Evolutionary conservation across 2,888 invertebrate genomes (phyloP), one percentile per base, ranked within the genome.

Genomic region (Torymus aiolomorphi): DNA sequence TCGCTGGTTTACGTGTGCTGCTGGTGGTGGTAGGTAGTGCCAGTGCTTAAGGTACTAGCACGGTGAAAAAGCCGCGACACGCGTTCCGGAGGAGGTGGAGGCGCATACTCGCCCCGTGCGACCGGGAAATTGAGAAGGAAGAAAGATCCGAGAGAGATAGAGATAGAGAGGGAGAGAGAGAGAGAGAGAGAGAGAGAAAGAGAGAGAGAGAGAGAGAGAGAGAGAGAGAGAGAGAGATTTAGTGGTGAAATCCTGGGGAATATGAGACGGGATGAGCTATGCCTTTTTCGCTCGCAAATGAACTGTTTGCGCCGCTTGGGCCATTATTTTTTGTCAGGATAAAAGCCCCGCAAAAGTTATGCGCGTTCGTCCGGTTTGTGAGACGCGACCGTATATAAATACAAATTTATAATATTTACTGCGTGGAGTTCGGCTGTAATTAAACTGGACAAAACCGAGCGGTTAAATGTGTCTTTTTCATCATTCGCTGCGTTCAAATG

Each of bases 211-310:
- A 20, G 20, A 20, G 20, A 20, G 20, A 20, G 20, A 20, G 20
- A 20, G 20, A 20, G 20, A 20, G 20, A 20, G 20, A 20, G 20
- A 14, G 42, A 69, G n/a, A 74, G 76, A 80, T 77, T 77, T 77
- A 80, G 66, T 77, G 77, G 74, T 61, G 66, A 69, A 77, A 77
- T 77, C 74, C 57, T 72, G 4, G 42, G 56, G 67, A 67, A 73
- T 78, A 67, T 78, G 62, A 73, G 65, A 65, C 65, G 65, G 65
- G 57, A 57, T 71, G 61, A 73, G 67, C 66, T 78, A 71, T 65
- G 57, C 71, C 51, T 51, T 66, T 66, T 66, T 11, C 51, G 12
- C 31, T n/a, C 63, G 54, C n/a, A 70, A 76, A 76, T 77, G 69
- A 77, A 77, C 70, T 71, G 56, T 57, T 76, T 70, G 54, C 63